Evolutionary conservation across 2,888 invertebrate genomes (phyloP).

Genomic region (Netelia melanura): DNA sequence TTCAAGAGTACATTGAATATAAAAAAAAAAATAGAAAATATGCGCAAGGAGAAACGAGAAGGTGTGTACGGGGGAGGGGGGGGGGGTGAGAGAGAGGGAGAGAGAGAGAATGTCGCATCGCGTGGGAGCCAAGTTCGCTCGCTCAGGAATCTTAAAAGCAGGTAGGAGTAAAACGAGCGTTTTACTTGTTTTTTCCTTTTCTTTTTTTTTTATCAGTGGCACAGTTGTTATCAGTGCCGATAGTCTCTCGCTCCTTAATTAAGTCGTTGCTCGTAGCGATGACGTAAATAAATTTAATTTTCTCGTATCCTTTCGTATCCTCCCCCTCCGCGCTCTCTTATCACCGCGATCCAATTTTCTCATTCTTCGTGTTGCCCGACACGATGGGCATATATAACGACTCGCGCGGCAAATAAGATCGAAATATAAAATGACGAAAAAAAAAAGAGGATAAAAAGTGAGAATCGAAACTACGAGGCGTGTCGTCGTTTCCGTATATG

Average conservation of each 20-base stretch:
- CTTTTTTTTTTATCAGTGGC: conserved; percentile 23
- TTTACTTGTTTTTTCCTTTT: no score
- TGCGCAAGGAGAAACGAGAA: neutral
- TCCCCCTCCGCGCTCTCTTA: neutral
- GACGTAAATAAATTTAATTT: conserved; percentile 22
- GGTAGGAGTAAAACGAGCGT: neutral
- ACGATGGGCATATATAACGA: neutral
- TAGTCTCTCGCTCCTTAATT: conserved; percentile 71
- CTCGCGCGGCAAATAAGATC: neutral
- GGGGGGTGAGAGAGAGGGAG: neutral
- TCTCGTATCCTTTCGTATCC: neutral
- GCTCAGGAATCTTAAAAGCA: conserved; percentile 5
- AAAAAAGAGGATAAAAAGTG: conserved; percentile 4
- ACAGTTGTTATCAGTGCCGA: conserved; percentile 40
- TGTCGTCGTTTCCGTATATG: conserved; percentile 7
- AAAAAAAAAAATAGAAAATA: conserved; percentile 2
- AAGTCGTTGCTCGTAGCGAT: conserved; percentile 67
- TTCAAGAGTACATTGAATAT: conserved; percentile 11
- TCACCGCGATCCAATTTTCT: neutral
- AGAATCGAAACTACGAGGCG: conserved; percentile 20
- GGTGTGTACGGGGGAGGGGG: neutral
- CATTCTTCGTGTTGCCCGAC: neutral
- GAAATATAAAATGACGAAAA: neutral
- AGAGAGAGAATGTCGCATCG: conserved; percentile 33
- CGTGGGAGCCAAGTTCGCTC: conserved; percentile 42